Conservation (phyloP, 1,140 invertebrate species). For the Camponotus vicinus region DNA sequence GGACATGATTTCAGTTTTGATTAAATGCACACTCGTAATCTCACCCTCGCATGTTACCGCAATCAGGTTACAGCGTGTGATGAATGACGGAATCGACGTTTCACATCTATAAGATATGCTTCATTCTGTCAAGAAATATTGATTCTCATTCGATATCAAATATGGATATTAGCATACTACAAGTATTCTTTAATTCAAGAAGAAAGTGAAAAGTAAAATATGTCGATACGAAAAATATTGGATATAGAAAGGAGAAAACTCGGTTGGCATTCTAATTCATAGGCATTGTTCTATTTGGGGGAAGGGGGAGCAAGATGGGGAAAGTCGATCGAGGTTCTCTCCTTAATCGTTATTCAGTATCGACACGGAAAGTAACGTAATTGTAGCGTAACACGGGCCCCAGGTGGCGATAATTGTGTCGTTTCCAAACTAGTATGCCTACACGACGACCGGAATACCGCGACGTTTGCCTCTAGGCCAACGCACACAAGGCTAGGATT, state of each 20-base stretch:
- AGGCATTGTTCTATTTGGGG: background rate
- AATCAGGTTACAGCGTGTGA: slow-evolving; percentile 34
- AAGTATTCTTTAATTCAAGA: background rate
- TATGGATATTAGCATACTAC: background rate
- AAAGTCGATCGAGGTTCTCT: slow-evolving; percentile 23
- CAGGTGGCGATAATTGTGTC: slow-evolving; percentile 69
- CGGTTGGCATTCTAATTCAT: background rate
- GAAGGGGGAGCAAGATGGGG: background rate
- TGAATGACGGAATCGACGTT: background rate
- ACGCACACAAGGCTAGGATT: slow-evolving; percentile 40
- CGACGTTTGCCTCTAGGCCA: slow-evolving; percentile 33
- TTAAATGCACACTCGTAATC: slow-evolving; percentile 39
- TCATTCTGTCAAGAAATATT: background rate
- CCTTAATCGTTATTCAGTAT: slow-evolving; percentile 10
- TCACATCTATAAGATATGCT: background rate
- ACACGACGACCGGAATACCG: slow-evolving; percentile 58
- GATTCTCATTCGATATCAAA: background rate
- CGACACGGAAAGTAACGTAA: slow-evolving; percentile 55
- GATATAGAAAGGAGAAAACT: background rate
- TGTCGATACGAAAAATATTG: background rate
- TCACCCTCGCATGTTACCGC: slow-evolving; percentile 49
- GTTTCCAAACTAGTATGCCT: slow-evolving; percentile 71
- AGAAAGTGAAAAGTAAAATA: background rate
- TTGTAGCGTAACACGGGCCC: slow-evolving; percentile 21
- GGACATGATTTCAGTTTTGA: slow-evolving; percentile 26